Evolutionary conservation across 37 sponge, comb jelly and placozoan species (phyloP).

Genomic region (Hormiphora californensis): DNA sequence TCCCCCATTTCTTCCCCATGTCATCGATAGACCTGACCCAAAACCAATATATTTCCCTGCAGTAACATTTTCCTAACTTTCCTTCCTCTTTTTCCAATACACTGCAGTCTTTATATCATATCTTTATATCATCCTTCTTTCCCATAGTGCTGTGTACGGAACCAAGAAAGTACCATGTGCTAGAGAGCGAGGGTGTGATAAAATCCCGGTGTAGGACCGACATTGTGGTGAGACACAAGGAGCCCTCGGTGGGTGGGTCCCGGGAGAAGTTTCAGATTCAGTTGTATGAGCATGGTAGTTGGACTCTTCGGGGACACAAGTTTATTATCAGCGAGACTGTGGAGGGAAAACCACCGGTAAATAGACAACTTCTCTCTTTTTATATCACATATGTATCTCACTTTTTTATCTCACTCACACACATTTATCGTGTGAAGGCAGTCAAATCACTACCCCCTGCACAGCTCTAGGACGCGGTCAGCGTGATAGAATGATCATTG

Average conservation of each 20-base stretch:
- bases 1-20: too few relatives aligned
- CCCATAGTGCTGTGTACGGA: conserved; percentile 16
- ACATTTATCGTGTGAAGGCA: too few relatives aligned
- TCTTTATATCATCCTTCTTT: too few relatives aligned
- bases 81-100: too few relatives aligned
- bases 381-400: not conserved
- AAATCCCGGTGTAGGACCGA: conserved; percentile 23
- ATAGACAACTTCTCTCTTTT: too few relatives aligned
- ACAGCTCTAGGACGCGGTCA: too few relatives aligned
- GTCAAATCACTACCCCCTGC: too few relatives aligned
- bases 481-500: too few relatives aligned
- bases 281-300: conserved; percentile 40
- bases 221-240: conserved; percentile 32
- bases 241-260: not conserved
- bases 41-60: too few relatives aligned
- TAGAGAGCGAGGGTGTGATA: conserved; percentile 40
- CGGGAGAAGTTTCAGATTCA: conserved; percentile 27
- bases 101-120: too few relatives aligned
- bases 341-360: not conserved
- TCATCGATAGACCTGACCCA: too few relatives aligned
- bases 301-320: conserved; percentile 7
- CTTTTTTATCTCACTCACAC: not conserved
- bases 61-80: too few relatives aligned
- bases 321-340: conserved; percentile 29
- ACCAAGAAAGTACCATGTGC: conserved; percentile 35